Percentiles rank a stretch among this genome's conserved stretches.
These are phyloP conservation scores for Callocephalon fimbriatum DNA, from an alignment of 2,113 vertebrate genomes.

Conservation along the genomic window DNA sequence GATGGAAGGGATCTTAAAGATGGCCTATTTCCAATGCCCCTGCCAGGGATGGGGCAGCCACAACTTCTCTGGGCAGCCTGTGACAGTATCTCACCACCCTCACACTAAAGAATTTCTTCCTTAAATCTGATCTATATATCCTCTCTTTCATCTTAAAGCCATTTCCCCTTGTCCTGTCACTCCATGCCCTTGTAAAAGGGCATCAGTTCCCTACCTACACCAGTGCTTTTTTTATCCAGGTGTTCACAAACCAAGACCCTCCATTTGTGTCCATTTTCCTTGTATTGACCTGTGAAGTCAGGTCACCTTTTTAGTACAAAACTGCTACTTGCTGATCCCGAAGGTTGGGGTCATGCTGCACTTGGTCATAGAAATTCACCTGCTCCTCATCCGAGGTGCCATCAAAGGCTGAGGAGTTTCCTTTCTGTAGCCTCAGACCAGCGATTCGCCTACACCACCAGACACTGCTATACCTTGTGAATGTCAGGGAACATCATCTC, in stretches of 20 bases:
- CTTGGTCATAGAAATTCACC: neutral
- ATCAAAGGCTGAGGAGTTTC: neutral
- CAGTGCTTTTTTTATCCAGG: neutral
- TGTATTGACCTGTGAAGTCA: neutral
- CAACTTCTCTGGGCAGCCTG: neutral
- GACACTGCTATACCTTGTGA: too few relatives aligned
- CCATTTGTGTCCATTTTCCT: neutral
- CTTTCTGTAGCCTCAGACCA: neutral
- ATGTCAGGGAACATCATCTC: neutral
- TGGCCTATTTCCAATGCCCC: neutral
- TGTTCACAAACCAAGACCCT: fast-evolving
- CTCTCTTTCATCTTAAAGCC: neutral
- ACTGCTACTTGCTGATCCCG: neutral
- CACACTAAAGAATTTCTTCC: neutral
- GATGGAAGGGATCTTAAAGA: neutral
- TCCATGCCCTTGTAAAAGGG: neutral
- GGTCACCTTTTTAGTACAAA: neutral
- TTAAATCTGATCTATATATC: neutral
- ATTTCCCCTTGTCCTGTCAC: neutral
- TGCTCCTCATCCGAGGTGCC: neutral
- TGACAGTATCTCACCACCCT: neutral
- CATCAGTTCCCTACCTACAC: neutral
- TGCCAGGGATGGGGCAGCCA: neutral
- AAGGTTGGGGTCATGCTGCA: neutral
- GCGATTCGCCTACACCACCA: neutral